Evolutionary conservation across 1,140 invertebrate species (phyloP).

Genomic region (Bombus sibiricus): DNA sequence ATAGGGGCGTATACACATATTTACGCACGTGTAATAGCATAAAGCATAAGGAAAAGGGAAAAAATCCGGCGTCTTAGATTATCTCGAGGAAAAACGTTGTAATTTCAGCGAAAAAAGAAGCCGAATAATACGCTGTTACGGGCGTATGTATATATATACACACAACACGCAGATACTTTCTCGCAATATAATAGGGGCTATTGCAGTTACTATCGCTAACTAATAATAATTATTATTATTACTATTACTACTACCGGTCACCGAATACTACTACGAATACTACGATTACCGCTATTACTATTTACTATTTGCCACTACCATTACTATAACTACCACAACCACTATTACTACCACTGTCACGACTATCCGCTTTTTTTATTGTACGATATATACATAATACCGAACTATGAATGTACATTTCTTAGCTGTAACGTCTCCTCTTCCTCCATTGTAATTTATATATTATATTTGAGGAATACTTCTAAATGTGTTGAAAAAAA

Average conservation of each 20-base stretch:
- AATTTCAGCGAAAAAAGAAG: constrained; percentile 14
- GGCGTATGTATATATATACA: constrained; percentile 29
- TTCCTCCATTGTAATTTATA: constrained; percentile 71
- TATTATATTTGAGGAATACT: constrained; percentile 68
- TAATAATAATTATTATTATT: constrained; percentile 37
- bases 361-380: constrained; percentile 77
- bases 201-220: constrained; percentile 58
- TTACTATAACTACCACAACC: constrained; percentile 48
- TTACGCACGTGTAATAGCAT: constrained; percentile 16
- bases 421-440: constrained; percentile 69
- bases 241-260: constrained; percentile 45
- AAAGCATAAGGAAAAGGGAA: background rate
- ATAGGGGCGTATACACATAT: constrained; percentile 3
- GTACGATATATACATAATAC: constrained; percentile 75
- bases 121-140: background rate
- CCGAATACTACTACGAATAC: constrained; percentile 52
- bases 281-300: constrained; percentile 41
- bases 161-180: constrained; percentile 20
- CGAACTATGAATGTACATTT: constrained; percentile 75
- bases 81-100: background rate
- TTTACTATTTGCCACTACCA: constrained; percentile 57
- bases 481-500: constrained; percentile 77
- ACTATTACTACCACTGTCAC: constrained; percentile 49
- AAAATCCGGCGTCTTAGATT: background rate
- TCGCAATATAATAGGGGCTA: constrained; percentile 49